These are phyloP conservation scores for Tetrao urogallus DNA, from an alignment of 2,113 vertebrate species.

Conservation along the genomic window DNA sequence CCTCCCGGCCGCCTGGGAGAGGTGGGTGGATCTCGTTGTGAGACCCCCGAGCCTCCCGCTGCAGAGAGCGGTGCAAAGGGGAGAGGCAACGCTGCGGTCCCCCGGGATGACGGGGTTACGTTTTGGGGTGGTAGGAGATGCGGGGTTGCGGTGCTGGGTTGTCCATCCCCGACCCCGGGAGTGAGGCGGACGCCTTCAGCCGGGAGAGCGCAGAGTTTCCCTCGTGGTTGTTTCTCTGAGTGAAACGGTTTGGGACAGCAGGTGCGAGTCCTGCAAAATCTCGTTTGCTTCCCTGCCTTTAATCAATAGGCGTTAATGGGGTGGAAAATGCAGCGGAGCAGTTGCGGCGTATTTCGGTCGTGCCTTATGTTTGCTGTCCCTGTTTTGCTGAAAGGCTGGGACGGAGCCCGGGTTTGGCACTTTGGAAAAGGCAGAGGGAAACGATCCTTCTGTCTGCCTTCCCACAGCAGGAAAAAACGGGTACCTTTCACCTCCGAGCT, in stretches of 20 bases:
- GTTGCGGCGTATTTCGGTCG: neutral
- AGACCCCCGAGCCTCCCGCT: neutral
- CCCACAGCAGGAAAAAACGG: neutral
- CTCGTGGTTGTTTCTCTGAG: neutral
- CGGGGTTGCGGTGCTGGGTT: neutral
- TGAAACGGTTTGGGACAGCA: neutral
- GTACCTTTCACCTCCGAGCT: neutral
- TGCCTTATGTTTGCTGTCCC: neutral
- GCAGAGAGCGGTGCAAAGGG: neutral
- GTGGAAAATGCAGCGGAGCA: neutral
- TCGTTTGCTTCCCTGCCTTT: neutral
- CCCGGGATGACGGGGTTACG: neutral
- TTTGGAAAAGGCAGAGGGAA: neutral
- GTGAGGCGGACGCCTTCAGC: neutral
- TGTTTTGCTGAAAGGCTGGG: neutral
- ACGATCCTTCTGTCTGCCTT: neutral
- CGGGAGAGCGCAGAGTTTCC: neutral
- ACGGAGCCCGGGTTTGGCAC: neutral
- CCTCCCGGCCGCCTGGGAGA: neutral
- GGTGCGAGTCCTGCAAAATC: neutral
- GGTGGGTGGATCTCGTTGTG: too few species aligned
- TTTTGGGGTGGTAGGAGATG: neutral
- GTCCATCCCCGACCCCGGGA: neutral
- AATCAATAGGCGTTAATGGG: accelerated
- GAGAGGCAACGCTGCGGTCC: neutral